These are phyloP conservation scores for Semicossyphus pulcher DNA, from an alignment of 2,113 vertebrate genomes.

Conservation along the genomic window DNA sequence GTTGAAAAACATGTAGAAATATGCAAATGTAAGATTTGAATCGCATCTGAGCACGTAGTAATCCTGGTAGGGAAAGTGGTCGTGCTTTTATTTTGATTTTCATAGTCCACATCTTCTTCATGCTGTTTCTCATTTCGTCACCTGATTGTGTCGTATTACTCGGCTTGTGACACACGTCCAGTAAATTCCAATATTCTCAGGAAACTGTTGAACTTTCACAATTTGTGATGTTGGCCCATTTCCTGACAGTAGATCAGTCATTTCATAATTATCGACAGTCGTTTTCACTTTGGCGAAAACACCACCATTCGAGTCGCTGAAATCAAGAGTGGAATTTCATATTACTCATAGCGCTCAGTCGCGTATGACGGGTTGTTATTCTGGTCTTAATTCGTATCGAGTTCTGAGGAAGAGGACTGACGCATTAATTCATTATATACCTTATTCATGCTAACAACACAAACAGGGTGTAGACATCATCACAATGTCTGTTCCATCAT, in stretches of 20 bases:
- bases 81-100: background rate
- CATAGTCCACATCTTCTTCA: background rate
- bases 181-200: slow-evolving; percentile 5
- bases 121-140: background rate
- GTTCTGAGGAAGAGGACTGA: background rate
- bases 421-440: background rate
- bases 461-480: background rate
- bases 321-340: slow-evolving; percentile 61
- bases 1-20: background rate
- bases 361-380: slow-evolving; percentile 10
- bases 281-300: slow-evolving; percentile 26
- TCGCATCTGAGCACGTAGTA: background rate
- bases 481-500: background rate
- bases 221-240: slow-evolving; percentile 19
- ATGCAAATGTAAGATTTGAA: background rate
- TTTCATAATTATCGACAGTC: slow-evolving; percentile 33
- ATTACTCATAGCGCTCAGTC: slow-evolving; percentile 54
- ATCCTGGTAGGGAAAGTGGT: background rate
- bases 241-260: slow-evolving; percentile 53
- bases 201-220: slow-evolving; percentile 14
- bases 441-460: background rate
- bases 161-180: background rate
- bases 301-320: slow-evolving; percentile 7
- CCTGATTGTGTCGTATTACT: slow-evolving; percentile 12
- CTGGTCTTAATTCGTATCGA: slow-evolving; percentile 16